Percentiles rank a stretch among this genome's conserved stretches.
Conservation (phyloP, 2,888 invertebrate species). For the Papilio demoleus region DNA sequence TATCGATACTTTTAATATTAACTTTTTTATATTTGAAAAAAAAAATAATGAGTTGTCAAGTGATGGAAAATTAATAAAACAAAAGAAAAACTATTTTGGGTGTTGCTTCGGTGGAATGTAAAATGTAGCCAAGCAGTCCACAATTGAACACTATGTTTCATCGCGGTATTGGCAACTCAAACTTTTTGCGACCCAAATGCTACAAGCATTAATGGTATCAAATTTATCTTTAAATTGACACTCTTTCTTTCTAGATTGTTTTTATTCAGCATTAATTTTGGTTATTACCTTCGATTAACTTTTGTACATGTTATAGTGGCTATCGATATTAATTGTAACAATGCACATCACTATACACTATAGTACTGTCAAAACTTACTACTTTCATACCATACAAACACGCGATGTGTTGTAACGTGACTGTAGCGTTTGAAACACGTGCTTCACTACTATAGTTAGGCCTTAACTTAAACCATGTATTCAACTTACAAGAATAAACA, state of each 20-base stretch:
- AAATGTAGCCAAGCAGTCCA: no score
- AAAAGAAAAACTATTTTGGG: no score
- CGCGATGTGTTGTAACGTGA: slow-evolving; percentile 44
- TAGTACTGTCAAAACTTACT: slow-evolving; percentile 48
- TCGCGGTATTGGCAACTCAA: no score
- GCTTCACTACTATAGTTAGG: slow-evolving; percentile 47
- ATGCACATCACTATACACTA: slow-evolving; percentile 41
- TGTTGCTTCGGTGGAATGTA: no score
- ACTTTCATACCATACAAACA: slow-evolving; percentile 56
- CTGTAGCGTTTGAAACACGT: slow-evolving; percentile 36
- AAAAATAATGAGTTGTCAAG: no score
- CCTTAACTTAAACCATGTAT: slow-evolving; percentile 40
- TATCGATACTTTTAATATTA: slow-evolving; percentile 13
- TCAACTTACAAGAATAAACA: slow-evolving; percentile 7
- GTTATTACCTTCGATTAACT: not conserved
- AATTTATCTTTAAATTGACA: not conserved
- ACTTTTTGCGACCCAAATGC: no score
- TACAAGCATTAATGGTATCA: not conserved
- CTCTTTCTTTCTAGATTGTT: not conserved
- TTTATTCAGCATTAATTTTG: not conserved
- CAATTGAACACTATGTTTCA: no score
- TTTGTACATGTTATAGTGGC: slow-evolving; percentile 6
- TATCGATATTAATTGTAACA: slow-evolving; percentile 12
- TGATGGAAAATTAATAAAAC: no score
- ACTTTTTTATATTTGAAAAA: no score